A percentile compares a stretch with the other conserved stretches of the same genome.
Evolutionary conservation across 2,113 vertebrate species (phyloP).

Genomic region (Crotophaga sulcirostris): DNA sequence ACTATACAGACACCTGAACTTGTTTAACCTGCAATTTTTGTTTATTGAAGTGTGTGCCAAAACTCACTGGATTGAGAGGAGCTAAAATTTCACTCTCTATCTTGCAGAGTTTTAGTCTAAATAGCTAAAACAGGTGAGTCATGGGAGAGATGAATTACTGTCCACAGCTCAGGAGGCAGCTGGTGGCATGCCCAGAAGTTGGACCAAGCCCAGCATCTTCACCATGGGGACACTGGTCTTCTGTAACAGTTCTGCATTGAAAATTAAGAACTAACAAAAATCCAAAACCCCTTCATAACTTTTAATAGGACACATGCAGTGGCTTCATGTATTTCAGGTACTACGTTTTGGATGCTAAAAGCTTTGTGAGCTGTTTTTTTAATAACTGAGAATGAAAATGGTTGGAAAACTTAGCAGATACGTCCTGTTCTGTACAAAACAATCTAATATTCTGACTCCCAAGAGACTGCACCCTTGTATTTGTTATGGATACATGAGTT

Average conservation of each 20-base stretch:
- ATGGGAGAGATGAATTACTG: neutral
- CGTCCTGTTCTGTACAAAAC: neutral
- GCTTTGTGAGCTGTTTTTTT: neutral
- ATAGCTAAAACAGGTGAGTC: neutral
- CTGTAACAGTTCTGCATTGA: neutral
- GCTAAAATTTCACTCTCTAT: neutral
- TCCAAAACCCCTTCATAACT: neutral
- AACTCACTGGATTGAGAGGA: neutral
- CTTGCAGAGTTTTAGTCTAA: neutral
- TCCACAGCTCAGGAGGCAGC: neutral
- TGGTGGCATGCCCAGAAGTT: neutral
- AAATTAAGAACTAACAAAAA: neutral
- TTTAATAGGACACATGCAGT: neutral
- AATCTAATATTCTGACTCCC: neutral
- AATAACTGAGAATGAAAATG: neutral
- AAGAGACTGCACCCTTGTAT: neutral
- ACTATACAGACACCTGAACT: conserved; percentile 10
- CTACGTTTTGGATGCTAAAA: neutral
- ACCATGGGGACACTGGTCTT: neutral
- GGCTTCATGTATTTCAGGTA: neutral
- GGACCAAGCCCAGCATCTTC: neutral
- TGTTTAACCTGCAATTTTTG: neutral
- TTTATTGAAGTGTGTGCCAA: neutral
- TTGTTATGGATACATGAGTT: neutral
- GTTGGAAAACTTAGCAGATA: neutral